Conservation (phyloP, 2,797 vertebrate species). For the Falco columbarius region DNA sequence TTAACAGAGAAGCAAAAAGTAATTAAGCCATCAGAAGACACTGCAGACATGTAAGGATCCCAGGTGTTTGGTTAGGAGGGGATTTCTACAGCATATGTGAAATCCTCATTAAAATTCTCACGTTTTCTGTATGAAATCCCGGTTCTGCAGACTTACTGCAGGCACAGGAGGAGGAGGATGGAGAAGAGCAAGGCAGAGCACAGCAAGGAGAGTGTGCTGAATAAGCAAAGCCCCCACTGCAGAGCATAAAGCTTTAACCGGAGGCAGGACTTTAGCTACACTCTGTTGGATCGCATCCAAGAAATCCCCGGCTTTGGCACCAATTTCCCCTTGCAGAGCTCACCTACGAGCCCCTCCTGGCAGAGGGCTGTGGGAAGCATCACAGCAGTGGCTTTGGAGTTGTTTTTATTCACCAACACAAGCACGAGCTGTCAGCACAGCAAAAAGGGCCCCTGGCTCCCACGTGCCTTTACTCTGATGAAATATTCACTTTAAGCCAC, state of each 20-base stretch:
- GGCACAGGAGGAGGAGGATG: not conserved
- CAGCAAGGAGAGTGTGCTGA: not conserved
- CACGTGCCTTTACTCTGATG: not conserved
- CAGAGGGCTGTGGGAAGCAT: not conserved
- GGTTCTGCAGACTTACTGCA: not conserved
- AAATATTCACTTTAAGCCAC: constrained; percentile 1
- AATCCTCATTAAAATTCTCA: not conserved
- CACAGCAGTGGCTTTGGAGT: fast-evolving
- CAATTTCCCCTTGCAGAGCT: not conserved
- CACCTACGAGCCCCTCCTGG: not conserved
- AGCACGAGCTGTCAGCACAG: not conserved
- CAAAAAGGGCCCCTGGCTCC: not conserved
- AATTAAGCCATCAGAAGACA: not conserved
- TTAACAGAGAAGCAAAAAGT: not conserved
- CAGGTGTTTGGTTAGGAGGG: not conserved
- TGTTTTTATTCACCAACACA: not conserved
- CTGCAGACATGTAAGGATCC: not conserved
- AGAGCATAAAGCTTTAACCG: not conserved
- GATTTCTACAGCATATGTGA: not conserved
- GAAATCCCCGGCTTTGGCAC: not conserved
- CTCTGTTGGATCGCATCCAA: not conserved
- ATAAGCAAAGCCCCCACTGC: not conserved
- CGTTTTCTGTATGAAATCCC: fast-evolving
- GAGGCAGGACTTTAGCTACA: not conserved
- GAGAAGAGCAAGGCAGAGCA: not conserved